phyloP scores from a whole-genome alignment of 2,888 invertebrate species.

The Orthosia gothica region DNA sequence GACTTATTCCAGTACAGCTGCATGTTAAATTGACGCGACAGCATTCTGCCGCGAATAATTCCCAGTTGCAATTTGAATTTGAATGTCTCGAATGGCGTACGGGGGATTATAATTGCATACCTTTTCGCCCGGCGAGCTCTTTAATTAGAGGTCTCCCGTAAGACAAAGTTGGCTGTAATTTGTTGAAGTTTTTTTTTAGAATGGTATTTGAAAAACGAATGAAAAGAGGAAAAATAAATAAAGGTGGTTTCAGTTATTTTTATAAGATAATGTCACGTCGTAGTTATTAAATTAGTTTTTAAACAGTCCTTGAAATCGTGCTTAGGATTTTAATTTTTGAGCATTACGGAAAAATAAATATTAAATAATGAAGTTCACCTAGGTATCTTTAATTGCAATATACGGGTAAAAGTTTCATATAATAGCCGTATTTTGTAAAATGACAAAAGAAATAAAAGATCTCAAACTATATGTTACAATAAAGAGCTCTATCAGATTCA shows the following conservation, averaged over 20 bases:
- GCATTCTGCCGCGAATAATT: slow-evolving; percentile 52
- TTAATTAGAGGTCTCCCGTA: slow-evolving; percentile 59
- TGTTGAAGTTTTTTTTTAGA: slow-evolving; percentile 5
- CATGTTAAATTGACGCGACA: slow-evolving; percentile 51
- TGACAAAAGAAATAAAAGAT: neutral
- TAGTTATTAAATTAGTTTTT: too few species aligned
- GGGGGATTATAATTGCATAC: slow-evolving; percentile 58
- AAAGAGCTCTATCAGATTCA: neutral
- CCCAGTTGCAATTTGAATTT: slow-evolving; percentile 66
- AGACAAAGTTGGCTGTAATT: slow-evolving; percentile 48
- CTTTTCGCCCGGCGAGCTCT: slow-evolving; percentile 47
- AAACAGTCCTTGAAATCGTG: too few species aligned
- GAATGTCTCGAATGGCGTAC: slow-evolving; percentile 58
- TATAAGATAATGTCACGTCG: neutral
- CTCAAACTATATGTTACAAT: neutral
- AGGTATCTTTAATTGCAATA: too few species aligned
- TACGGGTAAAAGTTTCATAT: too few species aligned
- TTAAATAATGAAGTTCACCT: too few species aligned
- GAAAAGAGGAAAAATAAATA: neutral
- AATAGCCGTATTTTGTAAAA: neutral
- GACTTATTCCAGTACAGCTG: slow-evolving; percentile 31
- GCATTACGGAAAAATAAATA: too few species aligned
- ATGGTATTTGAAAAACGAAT: slow-evolving; percentile 4
- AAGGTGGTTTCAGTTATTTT: neutral
- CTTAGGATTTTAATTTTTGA: too few species aligned